Conservation (phyloP, 2,888 invertebrate genomes). For the Hololepta plana region DNA sequence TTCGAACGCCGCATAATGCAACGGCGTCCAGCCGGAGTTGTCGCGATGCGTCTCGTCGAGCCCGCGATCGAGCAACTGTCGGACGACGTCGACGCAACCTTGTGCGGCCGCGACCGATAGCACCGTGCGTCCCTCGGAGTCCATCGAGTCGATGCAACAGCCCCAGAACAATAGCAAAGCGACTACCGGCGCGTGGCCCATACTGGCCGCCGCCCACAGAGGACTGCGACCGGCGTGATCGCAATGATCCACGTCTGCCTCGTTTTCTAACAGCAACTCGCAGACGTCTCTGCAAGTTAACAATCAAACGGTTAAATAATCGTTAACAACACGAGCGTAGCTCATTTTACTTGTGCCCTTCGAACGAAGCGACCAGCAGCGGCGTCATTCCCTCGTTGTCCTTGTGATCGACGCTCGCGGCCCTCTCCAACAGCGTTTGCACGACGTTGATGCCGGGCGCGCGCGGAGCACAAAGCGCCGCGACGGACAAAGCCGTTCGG, state of each 20-base stretch:
- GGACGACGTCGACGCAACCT: slow-evolving; percentile 72
- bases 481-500: slow-evolving; percentile 73
- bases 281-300: slow-evolving; percentile 57
- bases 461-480: slow-evolving; percentile 67
- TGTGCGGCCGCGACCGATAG: slow-evolving; percentile 71
- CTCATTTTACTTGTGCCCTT: slow-evolving; percentile 60
- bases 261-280: slow-evolving; percentile 77
- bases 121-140: slow-evolving; percentile 83
- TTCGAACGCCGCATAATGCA: slow-evolving; percentile 93
- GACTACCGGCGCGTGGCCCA: slow-evolving; percentile 76
- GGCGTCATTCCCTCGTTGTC: slow-evolving; percentile 82
- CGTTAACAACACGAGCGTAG: no score
- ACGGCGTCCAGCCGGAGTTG: slow-evolving; percentile 92
- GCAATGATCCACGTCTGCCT: slow-evolving; percentile 78
- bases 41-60: slow-evolving; percentile 77
- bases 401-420: slow-evolving; percentile 63
- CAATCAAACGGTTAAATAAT: background rate
- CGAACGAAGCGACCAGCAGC: slow-evolving; percentile 74
- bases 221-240: slow-evolving; percentile 71
- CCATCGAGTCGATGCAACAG: slow-evolving; percentile 87
- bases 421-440: slow-evolving; percentile 57
- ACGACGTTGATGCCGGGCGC: slow-evolving; percentile 57
- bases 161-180: slow-evolving; percentile 86
- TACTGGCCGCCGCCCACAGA: slow-evolving; percentile 83
- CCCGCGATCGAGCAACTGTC: slow-evolving; percentile 73